Evolutionary conservation across 2,113 vertebrate genomes (phyloP).

Genomic region (Burhinus oedicnemus): DNA sequence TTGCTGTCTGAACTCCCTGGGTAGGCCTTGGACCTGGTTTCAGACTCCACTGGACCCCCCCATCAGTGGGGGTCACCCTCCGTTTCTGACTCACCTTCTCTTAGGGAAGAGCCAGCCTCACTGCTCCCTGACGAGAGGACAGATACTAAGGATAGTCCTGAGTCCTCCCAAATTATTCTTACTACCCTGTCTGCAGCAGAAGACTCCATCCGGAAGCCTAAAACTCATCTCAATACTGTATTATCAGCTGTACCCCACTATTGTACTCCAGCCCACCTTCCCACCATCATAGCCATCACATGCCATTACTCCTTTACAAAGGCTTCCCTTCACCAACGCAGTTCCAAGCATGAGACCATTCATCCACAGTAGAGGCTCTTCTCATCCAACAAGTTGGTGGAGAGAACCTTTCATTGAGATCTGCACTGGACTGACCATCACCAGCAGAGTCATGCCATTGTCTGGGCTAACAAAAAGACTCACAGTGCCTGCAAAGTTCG

Average conservation of each 20-base stretch:
- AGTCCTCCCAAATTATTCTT: background rate
- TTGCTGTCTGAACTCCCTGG: background rate
- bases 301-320: background rate
- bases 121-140: background rate
- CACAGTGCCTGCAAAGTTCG: background rate
- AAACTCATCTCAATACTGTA: background rate
- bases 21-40: background rate
- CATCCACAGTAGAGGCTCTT: background rate
- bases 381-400: background rate
- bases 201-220: background rate
- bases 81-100: background rate
- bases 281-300: background rate
- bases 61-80: background rate
- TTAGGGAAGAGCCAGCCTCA: background rate
- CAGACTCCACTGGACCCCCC: background rate
- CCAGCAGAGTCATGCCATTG: background rate
- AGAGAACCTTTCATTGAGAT: background rate
- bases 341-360: background rate
- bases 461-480: background rate
- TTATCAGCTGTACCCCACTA: background rate
- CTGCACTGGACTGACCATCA: background rate
- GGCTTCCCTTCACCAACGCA: rapidly evolving
- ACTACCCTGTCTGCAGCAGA: background rate
- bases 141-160: background rate
- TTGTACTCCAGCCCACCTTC: background rate